Evolutionary conservation across 2,888 invertebrate species (phyloP).

Genomic region (Platycnemis pennipes): DNA sequence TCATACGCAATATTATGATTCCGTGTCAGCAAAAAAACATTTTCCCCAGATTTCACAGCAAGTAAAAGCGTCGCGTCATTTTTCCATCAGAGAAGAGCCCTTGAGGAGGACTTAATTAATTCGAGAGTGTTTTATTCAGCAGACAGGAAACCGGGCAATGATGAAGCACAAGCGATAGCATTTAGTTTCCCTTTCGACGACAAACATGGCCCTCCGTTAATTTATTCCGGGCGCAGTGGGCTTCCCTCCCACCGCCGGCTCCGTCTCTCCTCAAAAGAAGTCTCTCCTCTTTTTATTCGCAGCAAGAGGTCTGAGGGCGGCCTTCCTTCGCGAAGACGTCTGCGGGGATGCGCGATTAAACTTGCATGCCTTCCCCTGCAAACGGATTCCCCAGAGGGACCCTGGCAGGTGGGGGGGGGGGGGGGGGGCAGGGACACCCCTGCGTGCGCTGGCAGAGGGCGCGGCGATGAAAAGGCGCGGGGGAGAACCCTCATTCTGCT

Average conservation of each 20-base stretch:
- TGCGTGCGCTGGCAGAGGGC: not conserved
- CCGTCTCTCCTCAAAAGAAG: not conserved
- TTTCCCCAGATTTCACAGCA: too few relatives aligned
- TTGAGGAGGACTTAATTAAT: too few relatives aligned
- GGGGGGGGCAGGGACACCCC: too few relatives aligned
- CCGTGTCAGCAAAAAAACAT: too few relatives aligned
- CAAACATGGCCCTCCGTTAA: not conserved
- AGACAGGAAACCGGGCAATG: not conserved
- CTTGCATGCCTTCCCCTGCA: slow-evolving; percentile 41
- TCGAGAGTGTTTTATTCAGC: not conserved
- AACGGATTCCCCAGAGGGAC: not conserved
- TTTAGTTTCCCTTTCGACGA: not conserved
- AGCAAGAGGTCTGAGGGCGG: not conserved
- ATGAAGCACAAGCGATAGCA: not conserved
- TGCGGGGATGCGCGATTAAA: slow-evolving; percentile 27
- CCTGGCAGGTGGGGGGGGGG: not conserved
- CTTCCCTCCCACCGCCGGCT: not conserved
- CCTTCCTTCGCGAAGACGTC: not conserved
- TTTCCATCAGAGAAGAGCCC: too few relatives aligned
- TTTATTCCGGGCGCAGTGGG: not conserved
- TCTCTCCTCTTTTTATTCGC: not conserved
- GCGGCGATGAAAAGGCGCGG: not conserved
- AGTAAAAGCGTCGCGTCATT: too few relatives aligned
- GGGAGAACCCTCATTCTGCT: not conserved
- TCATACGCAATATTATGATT: too few relatives aligned